Base-by-base conservation (phyloP, 2,113 vertebrate genomes). In the Rhinoderma darwinii region DNA sequence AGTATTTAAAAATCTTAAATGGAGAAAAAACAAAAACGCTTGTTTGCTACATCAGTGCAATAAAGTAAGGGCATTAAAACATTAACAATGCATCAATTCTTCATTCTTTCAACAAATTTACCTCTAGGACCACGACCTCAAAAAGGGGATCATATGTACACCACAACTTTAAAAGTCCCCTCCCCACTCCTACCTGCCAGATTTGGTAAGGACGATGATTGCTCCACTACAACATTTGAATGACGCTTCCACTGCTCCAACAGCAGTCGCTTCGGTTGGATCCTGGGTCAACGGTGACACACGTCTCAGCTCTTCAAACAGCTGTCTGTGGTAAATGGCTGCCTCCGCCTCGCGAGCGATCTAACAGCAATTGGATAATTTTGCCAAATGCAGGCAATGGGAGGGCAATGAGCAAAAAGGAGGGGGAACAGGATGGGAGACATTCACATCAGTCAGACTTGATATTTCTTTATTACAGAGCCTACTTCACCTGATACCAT, bases 151-250 rank as follows among this genome's bases (percentile, higher is more conserved):
- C 37, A 72, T 22, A 43, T n/a, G n/a, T n/a, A n/a, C n/a, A n/a
- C n/a, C 5, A 61, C 22, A 84, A 41, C 14, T 20, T 39, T 37
- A 51, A 25, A 4, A 43, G 72, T 54, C 20, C 51, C 30, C 50
- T 43, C 15, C 56, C 12, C 66, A 41, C 51, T 84, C 93, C 97
- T 98, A 99, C 98, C 98, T 98, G 94, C 97, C 98, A 89, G 96
- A 93, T 91, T 97, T 99, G 92, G 98, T 99, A 91, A 99, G 97
- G 54, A 99, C 96, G 90, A 99, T 97, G 92, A 99, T 97, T 90
- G 96, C 98, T 91, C 96, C 98, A 59, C 98, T 98, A 90, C 96
- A 97, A 93, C 97, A 99, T 94, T 99, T 99, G 96, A 99, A 99
- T 88, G 98, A 98, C 56, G 98, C 95, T 94, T 99, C 98, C 73